A percentile compares a stretch with the other conserved stretches of the same genome.
phyloP scores from a whole-genome alignment of 2,888 invertebrate genomes.

The Ectemnius lituratus region DNA sequence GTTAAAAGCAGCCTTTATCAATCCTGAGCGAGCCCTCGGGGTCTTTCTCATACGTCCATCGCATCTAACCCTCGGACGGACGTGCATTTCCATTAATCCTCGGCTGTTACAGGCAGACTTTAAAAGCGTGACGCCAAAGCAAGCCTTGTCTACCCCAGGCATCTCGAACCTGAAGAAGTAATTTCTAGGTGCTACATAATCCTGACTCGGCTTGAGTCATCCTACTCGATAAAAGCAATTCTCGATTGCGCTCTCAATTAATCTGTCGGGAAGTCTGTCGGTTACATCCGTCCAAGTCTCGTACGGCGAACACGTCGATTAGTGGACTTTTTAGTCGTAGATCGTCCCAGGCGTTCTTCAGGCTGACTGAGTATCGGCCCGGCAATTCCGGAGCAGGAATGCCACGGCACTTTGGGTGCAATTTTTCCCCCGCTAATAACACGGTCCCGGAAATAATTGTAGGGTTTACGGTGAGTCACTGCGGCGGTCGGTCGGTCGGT shows the following conservation, averaged over 20 bases:
- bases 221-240: background rate
- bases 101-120: conserved; percentile 50
- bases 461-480: conserved; percentile 35
- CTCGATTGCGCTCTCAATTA: background rate
- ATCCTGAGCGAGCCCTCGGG: conserved; percentile 55
- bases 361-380: no score
- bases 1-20: conserved; percentile 65
- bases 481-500: conserved; percentile 10
- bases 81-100: conserved; percentile 61
- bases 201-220: background rate
- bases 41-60: conserved; percentile 58
- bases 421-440: conserved; percentile 41
- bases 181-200: conserved; percentile 1
- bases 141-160: no score
- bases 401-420: conserved; percentile 24
- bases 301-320: background rate
- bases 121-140: conserved; percentile 36
- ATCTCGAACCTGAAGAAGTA: background rate
- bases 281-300: background rate
- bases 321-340: background rate
- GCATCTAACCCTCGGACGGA: conserved; percentile 37
- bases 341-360: background rate
- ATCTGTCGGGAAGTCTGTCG: background rate
- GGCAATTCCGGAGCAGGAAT: conserved; percentile 22
- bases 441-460: conserved; percentile 36